Evolutionary conservation across 2,797 vertebrate species (phyloP).

Genomic region (Pelobates cultripes): DNA sequence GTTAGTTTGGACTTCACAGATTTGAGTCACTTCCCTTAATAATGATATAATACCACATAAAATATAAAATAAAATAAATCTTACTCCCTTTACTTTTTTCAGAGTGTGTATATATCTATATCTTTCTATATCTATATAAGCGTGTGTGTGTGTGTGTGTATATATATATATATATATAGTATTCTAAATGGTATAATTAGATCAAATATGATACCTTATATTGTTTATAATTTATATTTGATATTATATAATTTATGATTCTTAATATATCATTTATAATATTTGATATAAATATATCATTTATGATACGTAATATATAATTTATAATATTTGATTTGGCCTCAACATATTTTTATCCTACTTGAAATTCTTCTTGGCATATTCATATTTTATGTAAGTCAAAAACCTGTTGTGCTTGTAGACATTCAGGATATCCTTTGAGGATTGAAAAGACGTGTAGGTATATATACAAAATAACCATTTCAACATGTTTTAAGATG

Average conservation of each 20-base stretch:
- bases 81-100: background rate
- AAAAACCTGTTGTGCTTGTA: constrained; percentile 8
- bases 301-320: no score
- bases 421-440: background rate
- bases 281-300: no score
- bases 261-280: no score
- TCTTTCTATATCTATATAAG: background rate
- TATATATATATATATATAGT: no score
- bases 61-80: background rate
- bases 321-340: no score
- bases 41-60: background rate
- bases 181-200: no score
- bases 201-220: no score
- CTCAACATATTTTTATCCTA: background rate
- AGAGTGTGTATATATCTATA: background rate
- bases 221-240: no score
- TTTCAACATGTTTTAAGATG: constrained; percentile 10
- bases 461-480: background rate
- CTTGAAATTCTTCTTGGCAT: background rate
- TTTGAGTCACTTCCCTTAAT: background rate
- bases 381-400: background rate
- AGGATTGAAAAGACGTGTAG: background rate
- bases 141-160: no score
- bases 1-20: constrained; percentile 2
- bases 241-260: no score